Base-by-base conservation (phyloP, 2,888 invertebrate genomes). In the Cephus spinipes region DNA sequence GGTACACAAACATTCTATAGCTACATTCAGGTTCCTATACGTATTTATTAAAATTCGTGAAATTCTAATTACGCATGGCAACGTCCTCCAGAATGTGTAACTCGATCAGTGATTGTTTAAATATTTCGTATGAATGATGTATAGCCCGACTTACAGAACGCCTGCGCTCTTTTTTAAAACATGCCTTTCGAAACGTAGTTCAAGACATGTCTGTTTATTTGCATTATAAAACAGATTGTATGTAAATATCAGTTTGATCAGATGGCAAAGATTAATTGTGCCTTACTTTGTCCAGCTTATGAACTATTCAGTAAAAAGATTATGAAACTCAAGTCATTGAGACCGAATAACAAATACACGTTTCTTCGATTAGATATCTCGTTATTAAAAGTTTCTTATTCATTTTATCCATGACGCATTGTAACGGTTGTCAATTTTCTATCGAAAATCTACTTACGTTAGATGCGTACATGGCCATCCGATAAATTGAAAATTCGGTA, bases 341-440 rank as follows among this genome's bases (percentile, higher is more conserved):
- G 34, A 30, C 23, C 32, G 30, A n/a, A n/a, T 74, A 55, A 55
- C 35, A 32, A 34, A 73, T 31, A 55, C 73, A 68, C 68, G 73
- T 36, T n/a, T 15, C 55, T 32, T 36, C 69, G 36, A 73, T n/a
- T 76, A 40, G 23, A 74, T 76, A 77, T 71, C 68, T 68, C 69
- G 69, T 77, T 30, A 73, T 73, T 77, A 6, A 30, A 33, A 77
- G 73, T 73, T 55, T 36, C 73, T 40, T 68, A 4, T 30, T 75
- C 35, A 36, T 73, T 11, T 71, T 36, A 15, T 68, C 34, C 34
- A 55, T 55, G 55, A 55, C 23, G 55, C 55, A 55, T 55, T 23
- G 9, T 23, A 23, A 23, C 55, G 55, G 55, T 23, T 55, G 23
- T 23, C 23, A 55, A 55, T 23, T 55, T 55, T 6, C 0, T 55